Percentiles rank a stretch among this genome's conserved stretches.
These are phyloP conservation scores for Chloromyia formosa DNA, from an alignment of 2,888 invertebrate genomes.

Conservation along the genomic window DNA sequence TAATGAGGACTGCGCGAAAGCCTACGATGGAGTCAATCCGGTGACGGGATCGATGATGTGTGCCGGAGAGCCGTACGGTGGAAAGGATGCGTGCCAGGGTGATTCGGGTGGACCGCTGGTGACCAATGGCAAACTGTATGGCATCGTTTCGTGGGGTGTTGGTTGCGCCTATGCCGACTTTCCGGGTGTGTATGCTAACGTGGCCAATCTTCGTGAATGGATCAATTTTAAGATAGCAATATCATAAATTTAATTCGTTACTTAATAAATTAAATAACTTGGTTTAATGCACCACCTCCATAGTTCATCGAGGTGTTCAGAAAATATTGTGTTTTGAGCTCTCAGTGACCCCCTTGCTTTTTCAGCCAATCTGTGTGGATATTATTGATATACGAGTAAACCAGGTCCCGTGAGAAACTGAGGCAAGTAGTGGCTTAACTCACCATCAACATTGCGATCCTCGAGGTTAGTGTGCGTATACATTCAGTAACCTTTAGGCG, in stretches of 20 bases:
- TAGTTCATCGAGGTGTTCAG: too few relatives aligned
- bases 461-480: too few relatives aligned
- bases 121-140: neutral
- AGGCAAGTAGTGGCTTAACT: too few relatives aligned
- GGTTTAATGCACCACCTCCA: neutral
- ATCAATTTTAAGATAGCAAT: neutral
- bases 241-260: neutral
- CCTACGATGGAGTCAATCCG: conserved; percentile 18
- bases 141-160: conserved; percentile 16
- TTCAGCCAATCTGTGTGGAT: too few relatives aligned
- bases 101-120: conserved; percentile 29
- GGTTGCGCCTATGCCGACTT: neutral
- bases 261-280: neutral
- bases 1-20: conserved; percentile 51
- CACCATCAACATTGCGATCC: too few relatives aligned
- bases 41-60: conserved; percentile 3
- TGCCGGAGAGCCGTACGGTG: neutral
- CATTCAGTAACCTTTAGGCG: too few relatives aligned
- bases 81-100: conserved; percentile 11
- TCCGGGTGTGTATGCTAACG: conserved; percentile 21
- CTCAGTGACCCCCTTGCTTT: too few relatives aligned
- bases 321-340: too few relatives aligned
- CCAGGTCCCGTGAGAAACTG: too few relatives aligned
- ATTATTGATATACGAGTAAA: too few relatives aligned
- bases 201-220: conserved; percentile 15